Conservation (phyloP, 2,113 vertebrate species). For the Spilogale gracilis region DNA sequence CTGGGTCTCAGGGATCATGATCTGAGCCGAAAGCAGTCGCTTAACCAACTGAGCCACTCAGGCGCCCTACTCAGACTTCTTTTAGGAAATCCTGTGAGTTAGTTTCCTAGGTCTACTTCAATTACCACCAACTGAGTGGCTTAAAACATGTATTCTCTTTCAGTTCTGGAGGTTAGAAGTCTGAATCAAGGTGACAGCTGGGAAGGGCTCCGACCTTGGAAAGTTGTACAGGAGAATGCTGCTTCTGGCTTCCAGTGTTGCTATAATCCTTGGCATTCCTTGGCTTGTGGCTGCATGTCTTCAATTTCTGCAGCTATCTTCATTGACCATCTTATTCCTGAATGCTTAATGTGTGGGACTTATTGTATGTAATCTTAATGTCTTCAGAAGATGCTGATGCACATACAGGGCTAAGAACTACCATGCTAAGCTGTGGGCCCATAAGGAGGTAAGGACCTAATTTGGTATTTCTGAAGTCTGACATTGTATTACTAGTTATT, state of each 20-base stretch:
- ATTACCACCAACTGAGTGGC: background rate
- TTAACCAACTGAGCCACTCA: too few species aligned
- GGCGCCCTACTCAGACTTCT: background rate
- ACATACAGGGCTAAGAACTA: background rate
- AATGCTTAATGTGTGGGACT: background rate
- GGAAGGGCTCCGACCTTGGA: background rate
- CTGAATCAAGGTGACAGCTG: background rate
- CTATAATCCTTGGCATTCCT: background rate
- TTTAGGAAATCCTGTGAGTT: background rate
- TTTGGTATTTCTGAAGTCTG: background rate
- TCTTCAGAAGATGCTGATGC: background rate
- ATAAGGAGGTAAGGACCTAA: background rate
- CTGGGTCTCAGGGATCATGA: too few species aligned
- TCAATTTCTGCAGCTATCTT: background rate
- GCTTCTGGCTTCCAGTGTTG: background rate
- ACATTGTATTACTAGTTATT: background rate
- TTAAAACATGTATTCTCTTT: background rate
- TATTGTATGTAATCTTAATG: background rate
- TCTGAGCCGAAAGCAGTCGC: too few species aligned
- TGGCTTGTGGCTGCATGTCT: too few species aligned
- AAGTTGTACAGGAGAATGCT: background rate
- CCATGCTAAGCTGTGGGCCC: background rate
- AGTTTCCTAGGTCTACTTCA: background rate
- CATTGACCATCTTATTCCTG: too few species aligned
- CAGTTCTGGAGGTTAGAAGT: background rate